phyloP scores from a whole-genome alignment of 2,113 vertebrate species.

The Asarcornis scutulata region DNA sequence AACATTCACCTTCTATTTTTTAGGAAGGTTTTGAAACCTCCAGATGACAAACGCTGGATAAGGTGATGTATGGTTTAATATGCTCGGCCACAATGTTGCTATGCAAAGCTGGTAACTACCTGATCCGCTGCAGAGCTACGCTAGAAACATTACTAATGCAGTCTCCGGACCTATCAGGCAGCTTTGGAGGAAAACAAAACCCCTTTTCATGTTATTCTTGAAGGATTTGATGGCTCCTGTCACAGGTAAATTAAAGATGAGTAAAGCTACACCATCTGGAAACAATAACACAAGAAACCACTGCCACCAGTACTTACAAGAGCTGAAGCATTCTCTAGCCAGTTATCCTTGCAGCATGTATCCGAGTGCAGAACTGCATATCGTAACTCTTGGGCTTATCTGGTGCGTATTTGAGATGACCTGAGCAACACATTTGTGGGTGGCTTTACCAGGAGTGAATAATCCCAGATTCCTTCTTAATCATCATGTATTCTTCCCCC shows the following conservation, averaged over 20 bases:
- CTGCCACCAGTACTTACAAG: not conserved
- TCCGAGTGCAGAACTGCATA: not conserved
- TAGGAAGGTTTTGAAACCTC: not conserved
- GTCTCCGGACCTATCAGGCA: not conserved
- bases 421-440: not conserved
- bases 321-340: not conserved
- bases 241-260: not conserved
- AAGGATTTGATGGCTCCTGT: not conserved
- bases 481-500: not conserved
- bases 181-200: not conserved
- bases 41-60: not conserved
- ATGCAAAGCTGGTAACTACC: constrained; percentile 9
- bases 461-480: not conserved
- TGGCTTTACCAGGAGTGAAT: not conserved
- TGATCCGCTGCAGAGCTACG: constrained; percentile 23
- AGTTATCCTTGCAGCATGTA: not conserved
- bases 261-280: not conserved
- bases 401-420: not conserved
- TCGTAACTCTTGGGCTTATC: accelerated
- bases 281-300: not conserved
- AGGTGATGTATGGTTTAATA: not conserved
- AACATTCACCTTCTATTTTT: not conserved
- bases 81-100: not conserved
- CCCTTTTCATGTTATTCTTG: not conserved
- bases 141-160: constrained; percentile 15